Evolutionary conservation across 1,140 invertebrate species (phyloP).

Genomic region (Homalodisca vitripennis): DNA sequence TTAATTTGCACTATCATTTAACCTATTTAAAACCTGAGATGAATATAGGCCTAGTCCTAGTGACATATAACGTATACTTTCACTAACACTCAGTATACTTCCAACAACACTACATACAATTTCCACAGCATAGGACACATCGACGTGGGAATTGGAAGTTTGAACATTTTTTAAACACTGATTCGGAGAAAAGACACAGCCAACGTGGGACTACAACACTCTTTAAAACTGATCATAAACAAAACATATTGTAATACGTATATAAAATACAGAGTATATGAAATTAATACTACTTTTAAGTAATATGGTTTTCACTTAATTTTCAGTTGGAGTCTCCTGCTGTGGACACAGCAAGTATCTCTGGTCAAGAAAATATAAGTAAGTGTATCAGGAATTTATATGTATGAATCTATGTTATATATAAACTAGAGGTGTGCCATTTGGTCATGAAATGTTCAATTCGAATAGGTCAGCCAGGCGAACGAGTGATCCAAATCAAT

Average conservation of each 20-base stretch:
- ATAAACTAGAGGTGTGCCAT: neutral
- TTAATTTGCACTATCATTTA: no score
- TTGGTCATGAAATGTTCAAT: neutral
- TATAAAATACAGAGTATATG: neutral
- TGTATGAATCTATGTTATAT: neutral
- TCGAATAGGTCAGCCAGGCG: no score
- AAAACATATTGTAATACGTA: neutral
- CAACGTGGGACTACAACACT: neutral
- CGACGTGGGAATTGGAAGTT: neutral
- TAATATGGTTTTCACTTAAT: neutral
- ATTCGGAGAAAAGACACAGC: neutral
- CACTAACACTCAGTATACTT: no score
- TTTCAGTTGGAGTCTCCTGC: conserved; percentile 21
- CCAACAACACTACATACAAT: no score
- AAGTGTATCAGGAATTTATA: neutral
- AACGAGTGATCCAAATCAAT: no score
- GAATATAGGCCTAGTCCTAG: no score
- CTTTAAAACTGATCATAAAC: neutral
- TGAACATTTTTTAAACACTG: neutral
- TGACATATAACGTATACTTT: no score
- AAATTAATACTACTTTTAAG: neutral
- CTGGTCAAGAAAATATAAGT: conserved; percentile 17
- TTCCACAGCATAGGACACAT: no score
- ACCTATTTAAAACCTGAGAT: no score
- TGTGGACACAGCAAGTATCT: neutral